Evolutionary conservation across 2,113 vertebrate species (phyloP), one percentile per base, ranked within the genome.

Genomic region (Esox niger): DNA sequence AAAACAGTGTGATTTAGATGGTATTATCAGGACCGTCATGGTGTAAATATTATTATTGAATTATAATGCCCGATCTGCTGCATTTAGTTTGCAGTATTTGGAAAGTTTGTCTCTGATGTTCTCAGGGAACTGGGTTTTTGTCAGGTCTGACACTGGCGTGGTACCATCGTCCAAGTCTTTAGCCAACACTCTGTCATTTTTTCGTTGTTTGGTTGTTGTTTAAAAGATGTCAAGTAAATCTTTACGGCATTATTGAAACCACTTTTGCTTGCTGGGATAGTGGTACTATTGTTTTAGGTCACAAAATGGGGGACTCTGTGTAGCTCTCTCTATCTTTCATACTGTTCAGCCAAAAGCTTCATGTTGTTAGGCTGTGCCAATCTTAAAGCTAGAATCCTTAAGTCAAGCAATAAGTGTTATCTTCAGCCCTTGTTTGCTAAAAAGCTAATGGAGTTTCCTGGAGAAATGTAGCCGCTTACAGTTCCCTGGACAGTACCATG

Each of bases 81-180:
- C 78, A 79, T 79, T 4, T 84, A 79, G 66, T 77, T 43, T 80
- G 79, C 79, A 83, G 82, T 87, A 27, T 29, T 70, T n/a, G 56
- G 56, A 58, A 15, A 13, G 15, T 58, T 58, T 80, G 67, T 72
- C 70, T 84, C 79, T 81, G 82, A 83, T 82, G 86, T 86, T 88
- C 90, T 91, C 90, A 90, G 88, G 89, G 88, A 89, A 87, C 66
- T 77, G 82, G 80, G 83, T 85, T 55, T 67, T 52, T 52, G 47
- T 52, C 75, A 66, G 59, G 32, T 47, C 47, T n/a, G 75, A 80
- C 79, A 80, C 79, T 80, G 74, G 72, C 73, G 72, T 83, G 81
- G 73, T 83, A 69, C 69, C 74, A 78, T 61, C 72, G 32, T 66
- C 58, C 21, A 17, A 61, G 15, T 17, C 20, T 61, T 43, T 43